Evolutionary conservation across 1,140 invertebrate genomes (phyloP).

Genomic region (Drosophila carrolli): DNA sequence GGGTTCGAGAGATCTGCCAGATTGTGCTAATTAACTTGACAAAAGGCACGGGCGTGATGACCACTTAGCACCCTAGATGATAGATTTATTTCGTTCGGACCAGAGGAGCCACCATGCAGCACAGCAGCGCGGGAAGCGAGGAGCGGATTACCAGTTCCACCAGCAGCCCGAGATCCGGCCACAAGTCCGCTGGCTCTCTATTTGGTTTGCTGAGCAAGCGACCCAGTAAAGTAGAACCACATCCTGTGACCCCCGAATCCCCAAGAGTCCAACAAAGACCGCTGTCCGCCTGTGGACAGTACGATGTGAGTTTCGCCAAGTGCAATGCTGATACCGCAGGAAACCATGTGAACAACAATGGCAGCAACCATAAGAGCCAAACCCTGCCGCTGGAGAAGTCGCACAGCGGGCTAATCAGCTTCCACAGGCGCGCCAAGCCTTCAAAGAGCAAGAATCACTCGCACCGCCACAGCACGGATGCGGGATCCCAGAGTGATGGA

Average conservation of each 20-base stretch:
- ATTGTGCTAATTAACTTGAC: slow-evolving; percentile 43
- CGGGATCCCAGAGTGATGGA: slow-evolving; percentile 71
- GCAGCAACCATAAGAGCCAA: slow-evolving; percentile 67
- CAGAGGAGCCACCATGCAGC: slow-evolving; percentile 46
- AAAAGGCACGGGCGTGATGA: slow-evolving; percentile 35
- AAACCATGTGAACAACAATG: slow-evolving; percentile 43
- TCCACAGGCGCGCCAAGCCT: slow-evolving; percentile 67
- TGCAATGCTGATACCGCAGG: slow-evolving; percentile 21
- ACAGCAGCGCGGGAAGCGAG: slow-evolving; percentile 61
- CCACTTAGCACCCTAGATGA: slow-evolving; percentile 13
- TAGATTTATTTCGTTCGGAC: slow-evolving; percentile 5
- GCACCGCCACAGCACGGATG: slow-evolving; percentile 72
- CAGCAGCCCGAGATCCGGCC: slow-evolving; percentile 63
- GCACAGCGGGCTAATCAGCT: slow-evolving; percentile 73
- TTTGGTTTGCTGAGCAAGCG: slow-evolving; percentile 75
- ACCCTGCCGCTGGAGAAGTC: slow-evolving; percentile 75
- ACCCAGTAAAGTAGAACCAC: slow-evolving; percentile 67
- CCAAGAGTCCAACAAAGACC: slow-evolving; percentile 57
- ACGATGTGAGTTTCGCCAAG: slow-evolving; percentile 73
- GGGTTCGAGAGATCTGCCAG: slow-evolving; percentile 34
- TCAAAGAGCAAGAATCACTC: slow-evolving; percentile 62
- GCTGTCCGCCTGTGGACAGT: slow-evolving; percentile 60
- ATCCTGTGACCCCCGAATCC: slow-evolving; percentile 68
- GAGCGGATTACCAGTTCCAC: slow-evolving; percentile 71
- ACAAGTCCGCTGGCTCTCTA: slow-evolving; percentile 58